Evolutionary conservation across 2,888 invertebrate species (phyloP), one percentile per base, ranked within the genome.

Genomic region (Trissolcus japonicus): DNA sequence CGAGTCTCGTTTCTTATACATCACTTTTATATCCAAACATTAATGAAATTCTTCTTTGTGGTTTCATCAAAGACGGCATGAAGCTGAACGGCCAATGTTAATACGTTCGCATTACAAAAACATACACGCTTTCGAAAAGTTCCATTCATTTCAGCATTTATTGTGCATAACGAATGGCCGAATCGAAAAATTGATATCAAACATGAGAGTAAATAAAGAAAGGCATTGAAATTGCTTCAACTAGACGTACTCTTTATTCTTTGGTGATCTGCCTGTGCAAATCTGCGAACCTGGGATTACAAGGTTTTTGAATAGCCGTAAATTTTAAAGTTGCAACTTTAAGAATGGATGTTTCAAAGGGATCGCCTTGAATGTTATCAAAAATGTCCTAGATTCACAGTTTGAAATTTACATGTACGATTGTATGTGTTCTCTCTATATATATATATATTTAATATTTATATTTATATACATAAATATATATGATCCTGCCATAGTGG

Each of bases 21-120:
- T 60, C 50, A 80, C 69, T 62, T 76, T 75, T 76, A 74, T 77
- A 76, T 51, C 51, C 57, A 60, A 62, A 63, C 77, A 73, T 76
- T 74, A 57, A 63, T 57, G 74, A 79, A 46, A 76, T 50, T 66
- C 46, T 82, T 80, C 78, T 72, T 82, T 51, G 17, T 51, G 14
- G 17, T 51, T 81, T 83, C 63, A 76, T 17, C 81, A 83, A 81
- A 88, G 87, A 88, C 87, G 87, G 86, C 86, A 87, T 86, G 86
- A 87, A 88, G 88, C 87, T 87, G 86, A 88, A 88, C 85, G 83
- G 85, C 85, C 87, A 87, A 79, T 85, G 81, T 79, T 86, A 81
- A 86, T 88, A 87, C 85, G 86, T 86, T 79, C 86, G 86, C 86
- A 82, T 86, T 86, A 87, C 86, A 88, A 83, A 83, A 85, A 84